Conservation (phyloP, 2,888 invertebrate species). For the Mystacides longicornis region DNA sequence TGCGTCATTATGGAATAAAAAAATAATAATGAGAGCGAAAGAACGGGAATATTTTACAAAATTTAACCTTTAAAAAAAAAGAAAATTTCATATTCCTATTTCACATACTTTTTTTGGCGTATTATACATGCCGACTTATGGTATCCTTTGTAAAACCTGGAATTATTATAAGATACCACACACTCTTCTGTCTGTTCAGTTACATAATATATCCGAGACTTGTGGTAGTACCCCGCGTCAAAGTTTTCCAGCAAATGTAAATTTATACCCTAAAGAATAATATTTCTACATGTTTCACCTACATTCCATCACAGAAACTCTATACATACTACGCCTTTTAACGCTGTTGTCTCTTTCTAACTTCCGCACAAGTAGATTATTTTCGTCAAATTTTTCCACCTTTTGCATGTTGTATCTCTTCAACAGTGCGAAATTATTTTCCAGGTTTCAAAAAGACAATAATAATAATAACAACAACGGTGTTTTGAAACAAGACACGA, state of each 20-base stretch:
- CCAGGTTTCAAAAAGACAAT: neutral
- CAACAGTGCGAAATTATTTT: neutral
- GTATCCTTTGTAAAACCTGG: neutral
- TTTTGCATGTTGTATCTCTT: neutral
- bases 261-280: slow-evolving; percentile 25
- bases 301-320: slow-evolving; percentile 7
- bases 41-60: too few species aligned
- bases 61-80: too few species aligned
- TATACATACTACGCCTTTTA: slow-evolving; percentile 2
- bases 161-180: neutral
- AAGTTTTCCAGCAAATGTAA: slow-evolving; percentile 25
- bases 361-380: neutral
- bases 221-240: slow-evolving; percentile 24
- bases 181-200: neutral
- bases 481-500: too few species aligned
- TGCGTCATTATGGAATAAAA: too few species aligned
- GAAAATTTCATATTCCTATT: too few species aligned
- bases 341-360: neutral
- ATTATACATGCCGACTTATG: neutral
- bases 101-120: neutral
- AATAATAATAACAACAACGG: too few species aligned
- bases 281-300: slow-evolving; percentile 17
- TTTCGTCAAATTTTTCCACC: neutral
- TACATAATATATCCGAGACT: too few species aligned
- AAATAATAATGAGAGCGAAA: too few species aligned